Evolutionary conservation across 2,888 invertebrate genomes (phyloP), one percentile per base, ranked within the genome.

Genomic region (Athrips mouffetella): DNA sequence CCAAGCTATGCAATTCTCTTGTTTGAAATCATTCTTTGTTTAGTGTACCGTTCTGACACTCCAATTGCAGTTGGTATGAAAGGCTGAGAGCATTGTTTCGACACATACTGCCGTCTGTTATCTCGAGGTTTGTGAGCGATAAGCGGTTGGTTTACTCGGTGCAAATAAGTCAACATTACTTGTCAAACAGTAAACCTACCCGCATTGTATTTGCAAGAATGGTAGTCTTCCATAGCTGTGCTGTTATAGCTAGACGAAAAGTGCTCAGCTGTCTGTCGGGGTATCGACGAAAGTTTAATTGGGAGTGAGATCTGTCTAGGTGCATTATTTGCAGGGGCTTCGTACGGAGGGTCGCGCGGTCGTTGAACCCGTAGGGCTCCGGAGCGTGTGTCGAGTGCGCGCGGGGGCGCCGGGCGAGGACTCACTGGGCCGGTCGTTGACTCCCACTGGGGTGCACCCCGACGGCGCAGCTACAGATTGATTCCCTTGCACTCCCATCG

Each of bases 311-410:
- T 67, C 63, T 67, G 71, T 65, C 65, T 71, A 67, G 57, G 54
- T 56, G 62, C 65, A 63, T 63, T 61, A 65, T 73, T 71, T 63
- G 69, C 66, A 67, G 70, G 73, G 75, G 74, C 65, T 65, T 69
- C 67, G 60, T 58, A 54, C 55, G 66, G 67, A 75, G 80, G 82
- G 80, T 76, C 73, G 73, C 54, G 60, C 50, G 54, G 76, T 83
- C 84, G 62, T 81, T 86, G 85, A 86, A 82, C 86, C 76, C 58
- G 57, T 71, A 76, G 83, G 80, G 78, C 76, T 75, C 79, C 76
- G 57, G 73, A 72, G 69, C 67, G 67, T 72, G 70, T 71, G 67
- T 68, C 65, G 75, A 71, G 75, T 75, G 73, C 75, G 73, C 76
- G 18, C 37, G 37, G 18, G 37, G 20, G 37, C 20, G n/a, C n/a